Percentiles rank a stretch among this genome's conserved stretches.
Conservation (phyloP, 2,113 vertebrate species). For the human region GRCh38 chr18:68574501-68575000, state of each 20-base stretch:
- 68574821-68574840: background rate
- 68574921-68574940: background rate
- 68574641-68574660: background rate
- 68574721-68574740: background rate
- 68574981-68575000: background rate
- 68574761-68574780: background rate
- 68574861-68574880: background rate
- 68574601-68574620: fast-evolving
- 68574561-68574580: background rate
- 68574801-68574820: background rate
- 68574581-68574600: no score
- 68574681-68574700: background rate
- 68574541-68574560: background rate
- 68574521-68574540: background rate
- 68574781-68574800: background rate
- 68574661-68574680: background rate
- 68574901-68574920: background rate
- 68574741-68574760: background rate
- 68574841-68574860: no score
- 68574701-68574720: background rate
- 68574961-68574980: background rate
- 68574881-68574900: background rate
- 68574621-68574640: background rate
- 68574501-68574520: background rate
- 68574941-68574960: background rate